phyloP scores from a whole-genome alignment of 2,113 vertebrate species.

The Daphoenositta chrysoptera region DNA sequence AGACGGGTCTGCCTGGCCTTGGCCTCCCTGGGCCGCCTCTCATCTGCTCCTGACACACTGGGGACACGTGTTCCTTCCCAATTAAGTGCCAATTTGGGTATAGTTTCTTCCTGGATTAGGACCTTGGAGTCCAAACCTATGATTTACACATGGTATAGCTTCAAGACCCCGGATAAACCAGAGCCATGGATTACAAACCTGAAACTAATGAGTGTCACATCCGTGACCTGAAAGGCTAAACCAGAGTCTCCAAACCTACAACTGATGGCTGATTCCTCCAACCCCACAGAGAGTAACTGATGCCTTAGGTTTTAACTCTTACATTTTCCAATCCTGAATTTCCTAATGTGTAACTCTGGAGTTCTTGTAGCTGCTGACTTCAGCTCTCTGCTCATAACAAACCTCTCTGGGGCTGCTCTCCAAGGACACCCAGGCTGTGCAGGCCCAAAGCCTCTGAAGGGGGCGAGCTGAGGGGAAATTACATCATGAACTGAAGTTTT shows the following conservation, averaged over 20 bases:
- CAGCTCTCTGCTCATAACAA: no score
- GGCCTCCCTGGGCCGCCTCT: neutral
- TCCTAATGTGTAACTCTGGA: no score
- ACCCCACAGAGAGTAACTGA: neutral
- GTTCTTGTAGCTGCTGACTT: no score
- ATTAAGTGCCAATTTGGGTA: neutral
- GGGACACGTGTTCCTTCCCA: neutral
- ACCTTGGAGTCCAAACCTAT: neutral
- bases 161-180: neutral
- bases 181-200: neutral
- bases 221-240: neutral
- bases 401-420: no score
- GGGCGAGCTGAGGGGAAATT: no score
- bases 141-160: neutral
- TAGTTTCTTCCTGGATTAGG: neutral
- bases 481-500: no score
- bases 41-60: no score
- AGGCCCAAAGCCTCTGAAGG: no score
- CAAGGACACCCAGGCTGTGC: no score
- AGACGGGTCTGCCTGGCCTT: neutral
- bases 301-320: no score
- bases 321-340: no score
- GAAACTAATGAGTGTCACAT: accelerated
- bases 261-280: neutral
- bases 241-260: neutral